A percentile compares a stretch with the other conserved stretches of the same genome.
Evolutionary conservation across 2,113 vertebrate species (phyloP).

Genomic region (Forbesichthys papilliferus): DNA sequence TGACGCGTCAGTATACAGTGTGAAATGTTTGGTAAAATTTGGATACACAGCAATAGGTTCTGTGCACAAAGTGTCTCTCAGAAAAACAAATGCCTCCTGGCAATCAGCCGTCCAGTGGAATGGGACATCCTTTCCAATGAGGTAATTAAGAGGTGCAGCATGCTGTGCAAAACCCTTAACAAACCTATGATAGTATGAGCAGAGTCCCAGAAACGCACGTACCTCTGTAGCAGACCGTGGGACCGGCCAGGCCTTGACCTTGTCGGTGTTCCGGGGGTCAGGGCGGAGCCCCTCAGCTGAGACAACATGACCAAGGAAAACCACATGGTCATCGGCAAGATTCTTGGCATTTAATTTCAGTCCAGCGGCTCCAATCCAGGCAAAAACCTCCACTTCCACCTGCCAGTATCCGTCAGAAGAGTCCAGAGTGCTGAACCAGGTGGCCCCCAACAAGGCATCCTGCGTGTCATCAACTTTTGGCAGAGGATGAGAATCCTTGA

Average conservation of each 20-base stretch:
- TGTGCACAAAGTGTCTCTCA: no score
- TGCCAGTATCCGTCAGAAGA: no score
- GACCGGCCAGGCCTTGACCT: conserved; percentile 15
- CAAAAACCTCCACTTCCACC: conserved; percentile 8
- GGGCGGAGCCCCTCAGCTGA: conserved; percentile 6
- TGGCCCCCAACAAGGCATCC: no score
- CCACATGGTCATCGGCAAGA: conserved; percentile 4
- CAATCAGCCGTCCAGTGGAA: no score
- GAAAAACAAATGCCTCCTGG: no score
- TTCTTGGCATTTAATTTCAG: conserved; percentile 14
- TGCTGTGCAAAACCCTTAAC: conserved; percentile 5
- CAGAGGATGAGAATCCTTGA: no score
- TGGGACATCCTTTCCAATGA: neutral
- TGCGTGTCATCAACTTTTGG: no score
- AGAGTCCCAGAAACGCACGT: conserved; percentile 15
- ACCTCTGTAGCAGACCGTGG: conserved; percentile 2
- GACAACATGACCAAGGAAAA: no score
- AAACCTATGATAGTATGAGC: conserved; percentile 22
- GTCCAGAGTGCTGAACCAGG: no score
- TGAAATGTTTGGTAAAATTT: no score
- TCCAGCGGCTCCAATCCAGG: neutral
- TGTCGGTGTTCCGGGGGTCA: conserved; percentile 19
- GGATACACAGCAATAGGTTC: no score
- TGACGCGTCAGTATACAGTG: neutral
- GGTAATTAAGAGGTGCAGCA: conserved; percentile 15